phyloP scores from a whole-genome alignment of 2,113 vertebrate genomes.

The Vimba vimba region DNA sequence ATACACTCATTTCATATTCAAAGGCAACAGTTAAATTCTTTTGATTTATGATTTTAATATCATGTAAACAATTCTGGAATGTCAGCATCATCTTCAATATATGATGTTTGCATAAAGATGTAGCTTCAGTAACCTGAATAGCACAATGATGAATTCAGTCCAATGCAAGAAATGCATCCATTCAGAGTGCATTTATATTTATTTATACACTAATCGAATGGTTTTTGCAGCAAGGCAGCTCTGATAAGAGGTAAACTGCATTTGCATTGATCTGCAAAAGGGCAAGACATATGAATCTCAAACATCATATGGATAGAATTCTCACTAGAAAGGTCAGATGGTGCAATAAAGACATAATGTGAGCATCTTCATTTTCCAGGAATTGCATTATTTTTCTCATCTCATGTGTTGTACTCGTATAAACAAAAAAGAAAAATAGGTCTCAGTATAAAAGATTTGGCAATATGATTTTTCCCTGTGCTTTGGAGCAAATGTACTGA shows the following conservation, averaged over 20 bases:
- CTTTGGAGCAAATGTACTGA: not conserved
- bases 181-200: constrained; percentile 19
- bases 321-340: constrained; percentile 17
- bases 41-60: not conserved
- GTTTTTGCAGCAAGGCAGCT: not conserved
- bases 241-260: not conserved
- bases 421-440: constrained; percentile 42
- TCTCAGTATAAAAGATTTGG: constrained; percentile 51
- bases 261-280: constrained; percentile 29
- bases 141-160: constrained; percentile 6
- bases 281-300: constrained; percentile 8
- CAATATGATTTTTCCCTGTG: not conserved
- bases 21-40: constrained; percentile 1
- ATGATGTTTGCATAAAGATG: not conserved
- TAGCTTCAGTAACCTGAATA: not conserved
- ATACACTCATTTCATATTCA: not conserved
- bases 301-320: constrained; percentile 19
- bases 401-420: constrained; percentile 25
- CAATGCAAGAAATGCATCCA: not conserved
- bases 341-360: constrained; percentile 19
- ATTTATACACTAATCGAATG: not conserved
- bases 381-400: constrained; percentile 40
- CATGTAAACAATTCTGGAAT: constrained; percentile 44
- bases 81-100: constrained; percentile 7
- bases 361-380: constrained; percentile 6